phyloP scores from a whole-genome alignment of 2,888 invertebrate genomes.

The Phrixothrix hirtus region DNA sequence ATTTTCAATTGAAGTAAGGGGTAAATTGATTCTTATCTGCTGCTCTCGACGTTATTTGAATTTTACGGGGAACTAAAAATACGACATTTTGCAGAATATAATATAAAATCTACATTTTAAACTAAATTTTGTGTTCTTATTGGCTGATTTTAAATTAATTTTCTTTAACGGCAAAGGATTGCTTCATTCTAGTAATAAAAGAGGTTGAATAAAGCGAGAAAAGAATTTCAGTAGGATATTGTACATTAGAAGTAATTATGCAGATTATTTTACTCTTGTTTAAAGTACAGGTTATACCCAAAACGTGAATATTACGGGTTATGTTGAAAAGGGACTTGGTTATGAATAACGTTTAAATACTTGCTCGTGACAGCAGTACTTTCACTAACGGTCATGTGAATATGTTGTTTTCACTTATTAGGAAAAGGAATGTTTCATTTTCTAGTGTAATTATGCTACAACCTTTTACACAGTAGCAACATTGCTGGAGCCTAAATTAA shows the following conservation, averaged over 20 bases:
- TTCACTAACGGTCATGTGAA: background rate
- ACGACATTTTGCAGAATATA: background rate
- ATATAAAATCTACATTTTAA: background rate
- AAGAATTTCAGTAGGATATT: too few relatives aligned
- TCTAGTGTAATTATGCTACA: too few relatives aligned
- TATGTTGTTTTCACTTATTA: background rate
- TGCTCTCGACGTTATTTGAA: conserved; percentile 3
- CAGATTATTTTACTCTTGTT: background rate
- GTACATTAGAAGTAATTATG: too few relatives aligned
- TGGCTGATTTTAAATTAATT: too few relatives aligned
- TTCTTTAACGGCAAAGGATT: too few relatives aligned
- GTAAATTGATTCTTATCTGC: conserved; percentile 28
- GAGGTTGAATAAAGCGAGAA: too few relatives aligned
- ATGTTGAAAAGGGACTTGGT: background rate
- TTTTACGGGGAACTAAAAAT: background rate
- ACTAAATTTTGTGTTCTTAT: background rate
- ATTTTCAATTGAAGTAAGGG: conserved; percentile 25
- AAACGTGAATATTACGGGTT: conserved; percentile 1
- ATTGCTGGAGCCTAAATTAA: background rate
- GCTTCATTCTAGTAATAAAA: too few relatives aligned
- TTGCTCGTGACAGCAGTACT: background rate
- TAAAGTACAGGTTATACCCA: background rate
- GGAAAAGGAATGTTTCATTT: background rate
- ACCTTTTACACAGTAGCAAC: too few relatives aligned
- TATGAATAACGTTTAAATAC: background rate